Base-by-base conservation (phyloP, 2,888 invertebrate species). In the Calameuta pallipes region DNA sequence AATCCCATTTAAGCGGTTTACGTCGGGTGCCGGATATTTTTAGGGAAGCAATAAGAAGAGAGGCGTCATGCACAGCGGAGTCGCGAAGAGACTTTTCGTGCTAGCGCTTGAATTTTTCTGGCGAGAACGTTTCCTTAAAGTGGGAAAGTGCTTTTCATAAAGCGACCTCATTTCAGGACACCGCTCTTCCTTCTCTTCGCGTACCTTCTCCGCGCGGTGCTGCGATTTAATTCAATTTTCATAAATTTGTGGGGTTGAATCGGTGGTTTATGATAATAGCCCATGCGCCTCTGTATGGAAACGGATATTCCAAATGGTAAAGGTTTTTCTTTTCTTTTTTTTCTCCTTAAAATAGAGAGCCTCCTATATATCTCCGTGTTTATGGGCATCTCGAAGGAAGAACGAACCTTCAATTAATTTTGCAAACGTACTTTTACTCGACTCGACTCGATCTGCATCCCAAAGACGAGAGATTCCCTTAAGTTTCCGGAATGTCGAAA, bases 151-250 rank as follows among this genome's bases (percentile, higher is more conserved):
- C 73, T 76, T 76, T 73, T 73, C 76, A 41, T 76, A 73, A 73
- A 76, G 56, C 23, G 23, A 76, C 11, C 74, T 34, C 15, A 30
- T 30, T 30, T 31, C 34, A 73, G 30, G 35, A 34, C 34, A 31
- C 13, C 76, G 73, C 35, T 35, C n/a, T 73, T 30, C 30, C 56
- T 73, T 56, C 73, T 71, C 31, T 31, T 23, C 71, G 1, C 23
- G 2, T 31, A 15, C 13, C 70, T 33, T 30, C 11, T 30, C 30
- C 23, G 71, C 31, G 71, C 73, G 75, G 76, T 37, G 69, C 73
- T 80, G 79, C 80, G 78, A 81, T 84, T 85, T 86, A 85, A 84
- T 85, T 85, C 85, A 82, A 86, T 85, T 85, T 85, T 85, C 81
- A 78, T 82, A 85, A 84, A 86, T 79, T 83, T 76, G 56, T 75